Conservation (phyloP, 1,140 invertebrate species). For the Drosophila guanche region DNA sequence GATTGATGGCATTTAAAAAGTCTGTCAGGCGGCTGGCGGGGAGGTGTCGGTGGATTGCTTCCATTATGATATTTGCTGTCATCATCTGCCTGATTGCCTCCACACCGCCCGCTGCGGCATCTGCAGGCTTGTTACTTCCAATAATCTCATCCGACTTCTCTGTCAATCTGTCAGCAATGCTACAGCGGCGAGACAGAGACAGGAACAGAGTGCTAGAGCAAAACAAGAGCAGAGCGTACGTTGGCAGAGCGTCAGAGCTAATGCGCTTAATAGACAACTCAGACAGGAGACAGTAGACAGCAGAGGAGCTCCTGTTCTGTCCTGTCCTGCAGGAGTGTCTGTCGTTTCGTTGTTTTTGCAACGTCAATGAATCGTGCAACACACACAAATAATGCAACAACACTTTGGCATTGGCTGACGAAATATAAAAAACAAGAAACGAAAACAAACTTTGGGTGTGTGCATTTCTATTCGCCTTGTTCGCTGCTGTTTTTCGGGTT, state of each 20-base stretch:
- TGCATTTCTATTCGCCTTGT: too few relatives aligned
- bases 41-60: not conserved
- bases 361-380: too few relatives aligned
- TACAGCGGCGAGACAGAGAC: not conserved
- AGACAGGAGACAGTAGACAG: conserved; percentile 2
- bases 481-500: not conserved
- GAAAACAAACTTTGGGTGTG: too few relatives aligned
- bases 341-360: too few relatives aligned
- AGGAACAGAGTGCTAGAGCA: too few relatives aligned
- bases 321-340: too few relatives aligned
- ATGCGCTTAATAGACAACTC: conserved; percentile 48
- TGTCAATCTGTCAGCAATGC: conserved; percentile 40
- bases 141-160: conserved; percentile 34
- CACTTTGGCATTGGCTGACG: too few relatives aligned
- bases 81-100: conserved; percentile 9
- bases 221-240: too few relatives aligned
- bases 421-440: too few relatives aligned
- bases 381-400: too few relatives aligned
- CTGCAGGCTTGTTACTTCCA: conserved; percentile 21
- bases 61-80: conserved; percentile 31
- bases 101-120: not conserved
- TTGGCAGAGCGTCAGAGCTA: conserved; percentile 4
- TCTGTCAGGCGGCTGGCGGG: conserved; percentile 2
- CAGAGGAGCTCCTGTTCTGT: too few relatives aligned
- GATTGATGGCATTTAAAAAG: conserved; percentile 43